Percentiles rank a stretch among this genome's conserved stretches.
phyloP scores from a whole-genome alignment of 2,888 invertebrate genomes.

The Aquatica leii region DNA sequence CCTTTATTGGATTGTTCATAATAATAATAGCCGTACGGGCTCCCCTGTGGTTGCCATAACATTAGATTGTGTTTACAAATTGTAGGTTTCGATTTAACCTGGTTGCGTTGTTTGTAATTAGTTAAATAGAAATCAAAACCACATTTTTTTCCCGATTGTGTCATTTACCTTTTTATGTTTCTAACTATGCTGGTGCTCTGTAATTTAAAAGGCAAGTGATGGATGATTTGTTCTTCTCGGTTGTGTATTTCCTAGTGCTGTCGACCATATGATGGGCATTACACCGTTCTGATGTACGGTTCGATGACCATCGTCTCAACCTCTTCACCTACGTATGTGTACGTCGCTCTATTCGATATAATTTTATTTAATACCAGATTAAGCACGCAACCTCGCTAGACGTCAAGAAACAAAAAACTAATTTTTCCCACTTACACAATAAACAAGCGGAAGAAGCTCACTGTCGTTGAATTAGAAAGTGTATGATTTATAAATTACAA shows the following conservation, averaged over 20 bases:
- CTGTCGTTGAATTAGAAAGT: constrained; percentile 12
- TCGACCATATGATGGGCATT: constrained; percentile 28
- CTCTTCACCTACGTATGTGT: no score
- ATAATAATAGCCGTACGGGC: constrained; percentile 23
- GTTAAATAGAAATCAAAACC: constrained; percentile 12
- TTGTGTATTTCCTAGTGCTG: constrained; percentile 28
- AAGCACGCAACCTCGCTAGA: no score
- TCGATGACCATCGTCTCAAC: constrained; percentile 28
- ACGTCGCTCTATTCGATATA: no score
- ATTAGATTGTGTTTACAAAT: constrained; percentile 1
- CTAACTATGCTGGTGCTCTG: background rate
- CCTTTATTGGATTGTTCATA: no score
- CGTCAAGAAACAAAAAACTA: no score
- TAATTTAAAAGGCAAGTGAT: constrained; percentile 10
- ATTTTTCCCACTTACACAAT: background rate
- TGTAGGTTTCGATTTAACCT: constrained; percentile 8
- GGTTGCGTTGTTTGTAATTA: constrained; percentile 10
- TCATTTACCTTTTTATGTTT: no score
- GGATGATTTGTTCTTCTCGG: constrained; percentile 4
- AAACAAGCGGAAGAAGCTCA: constrained; percentile 2
- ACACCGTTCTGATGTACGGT: constrained; percentile 27
- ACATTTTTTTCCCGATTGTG: background rate
- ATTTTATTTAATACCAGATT: no score
- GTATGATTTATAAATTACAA: constrained; percentile 2
- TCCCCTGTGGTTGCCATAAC: constrained; percentile 7